Conservation (phyloP, 1,140 invertebrate genomes). For the Eulimnadia texana region DNA sequence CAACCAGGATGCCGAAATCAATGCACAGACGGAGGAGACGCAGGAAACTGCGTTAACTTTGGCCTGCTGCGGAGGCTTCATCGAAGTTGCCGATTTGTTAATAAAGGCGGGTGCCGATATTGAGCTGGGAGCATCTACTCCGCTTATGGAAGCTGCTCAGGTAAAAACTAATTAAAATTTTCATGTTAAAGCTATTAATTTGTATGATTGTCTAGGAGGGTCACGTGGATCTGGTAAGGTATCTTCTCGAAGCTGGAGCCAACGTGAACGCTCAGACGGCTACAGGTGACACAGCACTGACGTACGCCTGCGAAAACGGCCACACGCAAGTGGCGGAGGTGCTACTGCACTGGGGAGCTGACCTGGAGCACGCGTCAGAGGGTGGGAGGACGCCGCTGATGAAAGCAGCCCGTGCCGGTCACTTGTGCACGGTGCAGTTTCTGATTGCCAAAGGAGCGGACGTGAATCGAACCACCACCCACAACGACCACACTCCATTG, state of each 20-base stretch:
- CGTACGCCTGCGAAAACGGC: conserved; percentile 92
- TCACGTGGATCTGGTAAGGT: conserved; percentile 77
- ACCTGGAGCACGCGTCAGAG: conserved; percentile 87
- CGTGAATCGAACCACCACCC: conserved; percentile 79
- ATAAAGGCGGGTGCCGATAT: conserved; percentile 91
- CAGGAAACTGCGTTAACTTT: conserved; percentile 94
- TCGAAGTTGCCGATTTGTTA: conserved; percentile 93
- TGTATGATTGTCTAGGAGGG: conserved; percentile 32
- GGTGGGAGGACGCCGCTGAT: conserved; percentile 89
- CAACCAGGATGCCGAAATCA: conserved; percentile 88
- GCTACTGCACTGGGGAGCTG: conserved; percentile 70
- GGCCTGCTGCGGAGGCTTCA: conserved; percentile 92
- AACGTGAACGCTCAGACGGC: conserved; percentile 86
- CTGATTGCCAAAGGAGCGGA: conserved; percentile 85
- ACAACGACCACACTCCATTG: conserved; percentile 94
- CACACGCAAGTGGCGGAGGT: conserved; percentile 87
- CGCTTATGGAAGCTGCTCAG: conserved; percentile 95
- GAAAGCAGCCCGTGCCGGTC: conserved; percentile 98
- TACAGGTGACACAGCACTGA: conserved; percentile 91
- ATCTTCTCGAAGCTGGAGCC: conserved; percentile 66
- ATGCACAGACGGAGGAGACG: conserved; percentile 95
- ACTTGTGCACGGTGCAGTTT: conserved; percentile 94
- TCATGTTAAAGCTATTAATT: neutral
- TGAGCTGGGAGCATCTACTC: conserved; percentile 89
- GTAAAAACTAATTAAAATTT: conserved; percentile 34